These are phyloP conservation scores for Flexamia atlantica DNA, from an alignment of 2,888 invertebrate species.

Conservation along the genomic window DNA sequence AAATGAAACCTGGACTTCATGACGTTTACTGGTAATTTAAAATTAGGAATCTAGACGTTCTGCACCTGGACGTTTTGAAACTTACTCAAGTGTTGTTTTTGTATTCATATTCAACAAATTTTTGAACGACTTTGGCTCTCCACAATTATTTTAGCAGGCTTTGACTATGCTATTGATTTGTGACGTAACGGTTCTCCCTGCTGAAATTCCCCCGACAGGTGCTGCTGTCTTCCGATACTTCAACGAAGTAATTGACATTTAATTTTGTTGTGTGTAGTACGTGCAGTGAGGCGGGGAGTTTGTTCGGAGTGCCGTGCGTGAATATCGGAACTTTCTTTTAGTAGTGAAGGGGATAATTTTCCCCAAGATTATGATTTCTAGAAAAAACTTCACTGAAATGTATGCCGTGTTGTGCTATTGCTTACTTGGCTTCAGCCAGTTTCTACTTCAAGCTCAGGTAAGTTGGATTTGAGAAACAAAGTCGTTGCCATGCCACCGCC, in stretches of 20 bases:
- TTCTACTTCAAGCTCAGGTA: constrained; percentile 35
- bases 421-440: constrained; percentile 31
- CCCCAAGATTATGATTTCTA: constrained; percentile 45
- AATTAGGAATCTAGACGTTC: no score
- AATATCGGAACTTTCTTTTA: constrained; percentile 39
- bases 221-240: constrained; percentile 39
- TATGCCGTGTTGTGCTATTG: constrained; percentile 41
- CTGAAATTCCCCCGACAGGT: constrained; percentile 22
- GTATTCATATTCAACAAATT: no score
- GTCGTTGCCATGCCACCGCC: constrained; percentile 57
- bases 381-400: constrained; percentile 52
- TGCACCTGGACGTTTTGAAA: no score
- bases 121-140: no score
- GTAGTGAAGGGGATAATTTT: constrained; percentile 48
- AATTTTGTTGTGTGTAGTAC: constrained; percentile 45
- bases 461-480: constrained; percentile 13
- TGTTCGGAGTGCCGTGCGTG: constrained; percentile 37
- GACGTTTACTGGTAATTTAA: no score
- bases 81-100: no score
- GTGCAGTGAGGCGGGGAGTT: constrained; percentile 46
- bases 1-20: no score
- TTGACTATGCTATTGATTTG: constrained; percentile 20
- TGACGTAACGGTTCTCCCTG: constrained; percentile 19
- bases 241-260: constrained; percentile 36
- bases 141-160: neutral